Base-by-base conservation (phyloP, 2,797 vertebrate species). In the Ctenochaetus hawaiiensis region DNA sequence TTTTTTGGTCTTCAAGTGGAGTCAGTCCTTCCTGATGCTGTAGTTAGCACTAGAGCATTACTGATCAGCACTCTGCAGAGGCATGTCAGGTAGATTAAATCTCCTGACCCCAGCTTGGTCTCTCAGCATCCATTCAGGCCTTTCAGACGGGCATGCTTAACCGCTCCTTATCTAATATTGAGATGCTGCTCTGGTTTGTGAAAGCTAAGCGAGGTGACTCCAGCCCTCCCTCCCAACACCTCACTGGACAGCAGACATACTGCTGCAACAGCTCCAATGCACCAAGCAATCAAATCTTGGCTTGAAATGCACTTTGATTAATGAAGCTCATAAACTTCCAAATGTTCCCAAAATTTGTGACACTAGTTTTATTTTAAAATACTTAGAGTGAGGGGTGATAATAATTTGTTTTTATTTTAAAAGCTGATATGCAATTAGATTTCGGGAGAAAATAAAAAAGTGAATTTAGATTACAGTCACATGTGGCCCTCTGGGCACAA, bases 71-170 rank as follows among this genome's bases (percentile, higher is more conserved):
- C 80, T 83, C 82, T 72, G 75, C 76, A 76, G 85, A 81, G 86
- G 84, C 81, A 82, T 77, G 89, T 88, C 88, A 84, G 88, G 77
- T 90, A 91, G 87, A 94, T 94, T 92, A 88, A 92, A 93, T 92
- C 88, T 88, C 75, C 87, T 91, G 90, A 93, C 90, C 88, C 80
- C 53, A 37, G 44, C 65, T 73, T 69, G 78, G 72, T 84, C 86
- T 79, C 73, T 64, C 48, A 45, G 71, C 80, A 75, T 87, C 67
- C 71, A 57, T 53, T 66, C 53, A 61, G 69, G 80, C 47, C 61
- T 69, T 64, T 57, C 49, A 71, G 74, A 88, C 62, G 75, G 57
- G 43, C 52, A 18, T 65, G 77, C 72, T 48, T 90, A 77, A 57
- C 43, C 1, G 14, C 72, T 77, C 9, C 72, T 80, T 83, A 81